Evolutionary conservation across 2,113 vertebrate genomes (phyloP), one percentile per base, ranked within the genome.

Genomic region (Neogobius melanostomus): DNA sequence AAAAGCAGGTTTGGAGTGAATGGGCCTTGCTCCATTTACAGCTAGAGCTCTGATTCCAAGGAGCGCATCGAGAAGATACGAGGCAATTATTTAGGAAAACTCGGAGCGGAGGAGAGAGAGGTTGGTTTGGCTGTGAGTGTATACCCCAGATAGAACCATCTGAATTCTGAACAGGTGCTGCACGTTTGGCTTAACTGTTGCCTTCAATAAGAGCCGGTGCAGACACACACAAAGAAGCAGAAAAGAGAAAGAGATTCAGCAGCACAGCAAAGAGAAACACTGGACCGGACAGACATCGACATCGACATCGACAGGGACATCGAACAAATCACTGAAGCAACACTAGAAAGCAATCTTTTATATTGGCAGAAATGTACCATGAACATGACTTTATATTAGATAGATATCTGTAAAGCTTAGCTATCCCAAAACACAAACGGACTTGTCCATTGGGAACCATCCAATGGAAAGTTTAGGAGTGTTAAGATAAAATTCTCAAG

Each of bases 111-210:
- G 36, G 60, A 62, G 28, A 14, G n/a, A 62, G 53, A 56, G 66
- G 54, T 36, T 61, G 62, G 72, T 52, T 64, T 80, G 82, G 80
- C 77, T 68, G 12, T 2, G 60, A 50, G 64, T 75, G 65, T 72
- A 63, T 14, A 65, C 8, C 4, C 11, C 52, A 84, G 71, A 84
- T 77, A 85, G 71, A 72, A 68, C 73, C 85, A 86, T 88, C 82
- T 86, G 84, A 76, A 85, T 88, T 82, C 84, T 73, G 85, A 75
- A 64, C 82, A 67, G 79, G 68, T 56, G 16, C 80, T n/a, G 63
- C 64, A 74, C 8, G 82, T 88, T 84, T 89, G 87, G 81, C 80
- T 78, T 28, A n/a, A n/a, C 72, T 44, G 77, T 60, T 66, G 80
- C 74, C 68, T 77, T 76, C 71, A 77, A 75, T 70, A 72, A 74